Evolutionary conservation across 2,113 vertebrate species (phyloP), one percentile per base, ranked within the genome.

Genomic region (Brachyistius frenatus): DNA sequence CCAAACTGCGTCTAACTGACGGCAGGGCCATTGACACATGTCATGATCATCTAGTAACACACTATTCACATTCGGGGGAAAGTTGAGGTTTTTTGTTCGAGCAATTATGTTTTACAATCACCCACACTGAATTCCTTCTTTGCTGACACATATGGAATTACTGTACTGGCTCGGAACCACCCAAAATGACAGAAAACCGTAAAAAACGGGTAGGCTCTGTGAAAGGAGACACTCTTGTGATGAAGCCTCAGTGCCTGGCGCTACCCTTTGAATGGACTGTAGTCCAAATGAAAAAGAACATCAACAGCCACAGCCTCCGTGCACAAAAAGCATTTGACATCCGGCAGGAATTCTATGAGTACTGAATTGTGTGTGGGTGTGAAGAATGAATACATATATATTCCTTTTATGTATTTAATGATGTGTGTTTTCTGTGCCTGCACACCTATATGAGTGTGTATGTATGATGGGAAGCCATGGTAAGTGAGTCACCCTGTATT

Each of bases 121-220:
- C 75, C 84, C 85, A 76, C 86, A 86, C 32, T 56, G 56, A 80
- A 85, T 92, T 90, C 73, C 86, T 86, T 76, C 79, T 68, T 47
- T 72, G 82, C 90, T 82, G 87, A 91, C 88, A 82, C 86, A 83
- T 73, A 88, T 83, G 87, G 82, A 91, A 87, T 87, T 66, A 91
- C 83, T 73, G 76, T 69, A 69, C 73, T 37, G 57, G 60, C 81
- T 86, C 78, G 0, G 39, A 74, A 88, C 67, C 86, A 50, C 83
- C 72, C 78, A 36, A 58, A 85, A 86, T 83, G 78, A 90, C 83
- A 87, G 85, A 86, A 89, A 85, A 76, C 63, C 74, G 50, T 91
- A 80, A 91, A 92, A 86, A 76, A 67, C 41, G 57, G 39, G 62
- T 14, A 33, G 57, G 72, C 78, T 49, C 67, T 36, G 72, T 78